phyloP scores from a whole-genome alignment of 2,888 invertebrate genomes.

The Ophion ventricosus region DNA sequence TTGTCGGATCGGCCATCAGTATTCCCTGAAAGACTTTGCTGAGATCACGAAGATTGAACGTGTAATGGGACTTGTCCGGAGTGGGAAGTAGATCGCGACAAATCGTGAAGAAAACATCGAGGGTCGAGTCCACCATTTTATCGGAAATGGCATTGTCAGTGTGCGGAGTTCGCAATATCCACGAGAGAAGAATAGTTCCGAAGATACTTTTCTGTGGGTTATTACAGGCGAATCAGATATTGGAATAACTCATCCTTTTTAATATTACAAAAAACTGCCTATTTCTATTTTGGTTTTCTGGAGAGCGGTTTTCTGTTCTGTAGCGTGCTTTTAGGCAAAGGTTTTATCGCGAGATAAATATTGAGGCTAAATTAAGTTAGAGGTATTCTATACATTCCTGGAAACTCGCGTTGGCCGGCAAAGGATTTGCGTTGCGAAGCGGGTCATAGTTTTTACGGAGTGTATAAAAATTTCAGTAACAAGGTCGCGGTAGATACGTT shows the following conservation, averaged over 20 bases:
- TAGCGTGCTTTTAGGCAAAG: too few species aligned
- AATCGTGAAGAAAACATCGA: conserved; percentile 88
- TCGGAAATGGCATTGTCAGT: conserved; percentile 73
- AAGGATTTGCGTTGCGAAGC: not conserved
- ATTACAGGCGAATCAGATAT: not conserved
- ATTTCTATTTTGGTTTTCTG: not conserved
- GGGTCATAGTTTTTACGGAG: not conserved
- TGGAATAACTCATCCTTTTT: not conserved
- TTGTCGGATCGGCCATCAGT: conserved; percentile 88
- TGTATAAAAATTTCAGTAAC: not conserved
- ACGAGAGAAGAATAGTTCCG: conserved; percentile 88
- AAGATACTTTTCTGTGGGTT: conserved; percentile 85
- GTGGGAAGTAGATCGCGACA: conserved; percentile 91
- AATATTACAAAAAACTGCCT: not conserved
- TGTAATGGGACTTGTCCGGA: conserved; percentile 95
- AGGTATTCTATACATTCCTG: not conserved
- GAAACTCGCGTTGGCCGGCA: not conserved
- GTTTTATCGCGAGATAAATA: too few species aligned
- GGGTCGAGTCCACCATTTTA: conserved; percentile 87
- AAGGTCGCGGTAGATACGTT: not conserved
- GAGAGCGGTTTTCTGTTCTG: too few species aligned
- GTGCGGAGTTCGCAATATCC: conserved; percentile 84
- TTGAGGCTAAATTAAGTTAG: too few species aligned
- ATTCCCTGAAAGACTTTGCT: conserved; percentile 93
- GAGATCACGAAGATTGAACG: conserved; percentile 94